phyloP scores from a whole-genome alignment of 1,140 invertebrate genomes.

The Carposina sasakii region DNA sequence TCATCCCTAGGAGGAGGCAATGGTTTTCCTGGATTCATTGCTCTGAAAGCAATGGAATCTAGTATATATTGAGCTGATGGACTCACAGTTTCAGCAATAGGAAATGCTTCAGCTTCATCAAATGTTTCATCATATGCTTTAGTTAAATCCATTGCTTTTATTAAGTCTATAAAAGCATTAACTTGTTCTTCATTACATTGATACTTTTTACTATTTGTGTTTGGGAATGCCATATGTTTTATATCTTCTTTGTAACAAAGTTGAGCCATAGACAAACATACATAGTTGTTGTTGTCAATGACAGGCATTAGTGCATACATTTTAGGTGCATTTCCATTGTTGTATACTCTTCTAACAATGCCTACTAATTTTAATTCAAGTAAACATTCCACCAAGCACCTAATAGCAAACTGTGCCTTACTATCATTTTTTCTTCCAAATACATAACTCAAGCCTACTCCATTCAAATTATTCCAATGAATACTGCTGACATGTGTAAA shows the following conservation, averaged over 20 bases:
- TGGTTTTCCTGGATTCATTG: constrained; percentile 57
- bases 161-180: constrained; percentile 59
- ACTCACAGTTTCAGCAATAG: constrained; percentile 57
- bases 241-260: constrained; percentile 66
- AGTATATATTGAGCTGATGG: constrained; percentile 61
- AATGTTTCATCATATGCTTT: constrained; percentile 55
- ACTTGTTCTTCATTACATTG: constrained; percentile 51
- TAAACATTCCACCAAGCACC: constrained; percentile 51
- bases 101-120: constrained; percentile 64
- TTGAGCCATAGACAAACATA: constrained; percentile 56
- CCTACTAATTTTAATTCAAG: constrained; percentile 52
- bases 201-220: constrained; percentile 54
- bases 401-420: constrained; percentile 57
- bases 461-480: constrained; percentile 57
- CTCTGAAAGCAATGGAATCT: constrained; percentile 63
- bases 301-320: constrained; percentile 66
- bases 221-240: constrained; percentile 62
- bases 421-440: constrained; percentile 57
- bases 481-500: constrained; percentile 58
- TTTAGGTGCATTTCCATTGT: constrained; percentile 57
- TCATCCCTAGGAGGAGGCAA: constrained; percentile 61
- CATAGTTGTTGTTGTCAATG: constrained; percentile 48
- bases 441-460: constrained; percentile 59
- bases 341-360: constrained; percentile 58
- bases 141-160: constrained; percentile 66